Percentiles rank a stretch among this genome's conserved stretches.
Evolutionary conservation across 2,797 vertebrate genomes (phyloP).

Genomic region (Chaetophractus vellerosus): DNA sequence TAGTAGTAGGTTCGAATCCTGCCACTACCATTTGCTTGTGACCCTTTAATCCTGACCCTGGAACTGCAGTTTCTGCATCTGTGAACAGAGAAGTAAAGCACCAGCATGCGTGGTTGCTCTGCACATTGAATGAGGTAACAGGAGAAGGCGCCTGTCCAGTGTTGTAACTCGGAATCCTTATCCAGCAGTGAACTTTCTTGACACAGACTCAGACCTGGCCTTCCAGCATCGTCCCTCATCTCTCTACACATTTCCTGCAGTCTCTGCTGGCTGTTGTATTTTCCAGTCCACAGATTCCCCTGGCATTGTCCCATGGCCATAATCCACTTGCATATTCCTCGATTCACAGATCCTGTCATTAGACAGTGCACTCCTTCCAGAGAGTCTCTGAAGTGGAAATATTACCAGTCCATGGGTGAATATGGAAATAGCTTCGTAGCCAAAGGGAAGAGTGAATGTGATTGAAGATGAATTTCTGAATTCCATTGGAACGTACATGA

Average conservation of each 20-base stretch:
- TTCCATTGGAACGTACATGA: not conserved
- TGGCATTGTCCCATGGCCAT: not conserved
- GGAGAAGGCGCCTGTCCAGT: not conserved
- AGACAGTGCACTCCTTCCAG: not conserved
- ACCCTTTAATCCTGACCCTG: not conserved
- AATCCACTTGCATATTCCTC: not conserved
- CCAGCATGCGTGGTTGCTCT: not conserved
- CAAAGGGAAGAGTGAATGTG: not conserved
- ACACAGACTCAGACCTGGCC: not conserved
- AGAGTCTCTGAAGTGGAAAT: constrained; percentile 22
- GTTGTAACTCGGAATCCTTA: not conserved
- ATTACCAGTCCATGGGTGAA: not conserved
- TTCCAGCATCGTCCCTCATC: not conserved
- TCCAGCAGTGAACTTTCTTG: not conserved
- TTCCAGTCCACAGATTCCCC: not conserved
- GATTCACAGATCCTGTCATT: not conserved
- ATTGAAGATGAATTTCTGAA: not conserved
- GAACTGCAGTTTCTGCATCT: not conserved
- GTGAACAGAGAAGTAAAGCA: not conserved
- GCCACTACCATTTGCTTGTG: not conserved
- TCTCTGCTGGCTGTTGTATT: not conserved
- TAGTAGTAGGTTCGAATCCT: not conserved
- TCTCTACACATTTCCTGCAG: not conserved
- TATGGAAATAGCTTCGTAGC: not conserved
- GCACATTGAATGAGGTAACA: not conserved